Percentiles rank a stretch among this genome's conserved stretches.
phyloP scores from a whole-genome alignment of 1,140 invertebrate genomes.

The Ganaspis sp. region DNA sequence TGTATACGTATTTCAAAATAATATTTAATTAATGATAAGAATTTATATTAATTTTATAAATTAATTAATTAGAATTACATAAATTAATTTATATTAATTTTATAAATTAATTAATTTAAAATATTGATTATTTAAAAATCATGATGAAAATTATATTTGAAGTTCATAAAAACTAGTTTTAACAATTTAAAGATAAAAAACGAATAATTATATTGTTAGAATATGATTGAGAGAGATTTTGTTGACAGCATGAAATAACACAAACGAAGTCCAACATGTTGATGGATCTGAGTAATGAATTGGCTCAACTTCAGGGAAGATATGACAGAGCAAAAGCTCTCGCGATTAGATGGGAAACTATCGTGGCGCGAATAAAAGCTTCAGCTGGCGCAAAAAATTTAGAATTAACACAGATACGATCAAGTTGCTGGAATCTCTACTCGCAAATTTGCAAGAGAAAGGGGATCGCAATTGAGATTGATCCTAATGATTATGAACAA shows the following conservation, averaged over 20 bases:
- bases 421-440: constrained; percentile 72
- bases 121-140: no score
- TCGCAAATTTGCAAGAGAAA: constrained; percentile 69
- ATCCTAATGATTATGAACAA: constrained; percentile 65
- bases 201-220: background rate
- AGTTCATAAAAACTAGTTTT: no score
- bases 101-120: no score
- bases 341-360: constrained; percentile 67
- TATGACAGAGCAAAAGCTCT: constrained; percentile 60
- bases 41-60: no score
- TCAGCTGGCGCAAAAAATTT: constrained; percentile 58
- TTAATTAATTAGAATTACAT: no score
- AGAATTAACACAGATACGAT: constrained; percentile 62
- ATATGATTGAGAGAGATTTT: no score
- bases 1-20: no score
- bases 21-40: constrained; percentile 1
- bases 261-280: constrained; percentile 64
- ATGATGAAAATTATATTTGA: no score
- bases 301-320: constrained; percentile 63
- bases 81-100: no score
- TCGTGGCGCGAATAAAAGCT: constrained; percentile 64
- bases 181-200: no score
- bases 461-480: constrained; percentile 50
- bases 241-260: constrained; percentile 69
- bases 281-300: constrained; percentile 67